A percentile compares a stretch with the other conserved stretches of the same genome.
Conservation (phyloP, 2,113 vertebrate species). For the Phyllostomus discolor region DNA sequence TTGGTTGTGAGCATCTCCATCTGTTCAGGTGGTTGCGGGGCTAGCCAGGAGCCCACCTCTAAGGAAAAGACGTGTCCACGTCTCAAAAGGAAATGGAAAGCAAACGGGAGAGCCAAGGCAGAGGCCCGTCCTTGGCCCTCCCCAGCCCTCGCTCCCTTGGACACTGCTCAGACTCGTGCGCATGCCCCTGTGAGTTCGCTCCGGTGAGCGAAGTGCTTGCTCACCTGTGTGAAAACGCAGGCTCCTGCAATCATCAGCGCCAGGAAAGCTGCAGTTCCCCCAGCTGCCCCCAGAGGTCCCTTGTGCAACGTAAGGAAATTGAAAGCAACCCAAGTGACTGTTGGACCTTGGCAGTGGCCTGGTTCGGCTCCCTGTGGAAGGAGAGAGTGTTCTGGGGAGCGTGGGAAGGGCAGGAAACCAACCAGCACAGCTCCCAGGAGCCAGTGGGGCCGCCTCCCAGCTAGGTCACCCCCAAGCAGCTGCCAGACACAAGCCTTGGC, state of each 20-base stretch:
- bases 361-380: background rate
- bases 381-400: background rate
- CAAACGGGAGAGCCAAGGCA: background rate
- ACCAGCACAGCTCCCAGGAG: background rate
- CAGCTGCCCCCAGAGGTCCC: background rate
- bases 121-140: background rate
- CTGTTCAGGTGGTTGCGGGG: background rate
- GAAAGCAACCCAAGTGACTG: background rate
- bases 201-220: background rate
- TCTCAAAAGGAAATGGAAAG: background rate
- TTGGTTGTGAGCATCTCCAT: background rate
- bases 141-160: background rate
- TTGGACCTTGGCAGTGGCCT: background rate
- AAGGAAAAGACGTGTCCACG: background rate
- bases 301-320: background rate
- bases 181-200: background rate
- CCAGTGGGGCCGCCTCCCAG: background rate
- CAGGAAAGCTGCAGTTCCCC: too few species aligned
- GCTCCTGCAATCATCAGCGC: too few species aligned
- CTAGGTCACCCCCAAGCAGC: background rate
- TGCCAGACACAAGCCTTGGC: background rate
- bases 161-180: background rate
- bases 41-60: background rate
- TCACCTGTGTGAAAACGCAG: background rate
- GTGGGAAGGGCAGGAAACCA: background rate